Evolutionary conservation across 2,888 invertebrate species (phyloP).

Genomic region (Tinea trinotella): DNA sequence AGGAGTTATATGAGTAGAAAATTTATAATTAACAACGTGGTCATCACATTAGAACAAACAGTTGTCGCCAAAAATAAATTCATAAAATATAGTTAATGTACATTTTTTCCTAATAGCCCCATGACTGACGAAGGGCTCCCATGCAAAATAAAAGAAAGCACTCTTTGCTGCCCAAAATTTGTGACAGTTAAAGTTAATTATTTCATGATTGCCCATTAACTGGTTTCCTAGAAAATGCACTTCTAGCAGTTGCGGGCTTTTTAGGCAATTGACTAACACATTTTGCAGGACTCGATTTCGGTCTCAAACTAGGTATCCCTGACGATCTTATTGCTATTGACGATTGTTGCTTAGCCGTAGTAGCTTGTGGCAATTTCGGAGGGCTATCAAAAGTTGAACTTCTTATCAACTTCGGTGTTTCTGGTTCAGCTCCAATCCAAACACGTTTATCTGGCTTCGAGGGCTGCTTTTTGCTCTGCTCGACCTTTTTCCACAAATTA

Average conservation of each 20-base stretch:
- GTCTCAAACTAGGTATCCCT: conserved; percentile 55
- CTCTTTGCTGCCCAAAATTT: no score
- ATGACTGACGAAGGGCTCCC: no score
- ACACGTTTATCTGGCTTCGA: conserved; percentile 73
- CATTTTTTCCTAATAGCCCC: no score
- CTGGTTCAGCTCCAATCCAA: conserved; percentile 66
- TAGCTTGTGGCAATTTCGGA: conserved; percentile 44
- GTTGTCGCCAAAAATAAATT: no score
- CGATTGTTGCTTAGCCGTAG: conserved; percentile 60
- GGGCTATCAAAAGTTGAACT: conserved; percentile 78
- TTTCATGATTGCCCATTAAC: conserved; percentile 37
- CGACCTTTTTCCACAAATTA: conserved; percentile 84
- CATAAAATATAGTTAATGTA: no score
- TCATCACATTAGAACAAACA: no score
- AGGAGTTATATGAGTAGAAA: no score
- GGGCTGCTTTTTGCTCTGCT: conserved; percentile 75
- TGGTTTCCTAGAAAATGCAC: conserved; percentile 44
- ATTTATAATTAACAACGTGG: no score
- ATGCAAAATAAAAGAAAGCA: no score
- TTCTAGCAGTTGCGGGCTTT: conserved; percentile 26
- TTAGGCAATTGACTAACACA: conserved; percentile 24
- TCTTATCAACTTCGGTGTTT: conserved; percentile 63
- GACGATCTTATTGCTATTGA: conserved; percentile 59
- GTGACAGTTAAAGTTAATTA: no score
- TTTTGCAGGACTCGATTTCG: conserved; percentile 35